Evolutionary conservation across 2,888 invertebrate genomes (phyloP), one percentile per base, ranked within the genome.

Genomic region (Alloscopus bannaensis): DNA sequence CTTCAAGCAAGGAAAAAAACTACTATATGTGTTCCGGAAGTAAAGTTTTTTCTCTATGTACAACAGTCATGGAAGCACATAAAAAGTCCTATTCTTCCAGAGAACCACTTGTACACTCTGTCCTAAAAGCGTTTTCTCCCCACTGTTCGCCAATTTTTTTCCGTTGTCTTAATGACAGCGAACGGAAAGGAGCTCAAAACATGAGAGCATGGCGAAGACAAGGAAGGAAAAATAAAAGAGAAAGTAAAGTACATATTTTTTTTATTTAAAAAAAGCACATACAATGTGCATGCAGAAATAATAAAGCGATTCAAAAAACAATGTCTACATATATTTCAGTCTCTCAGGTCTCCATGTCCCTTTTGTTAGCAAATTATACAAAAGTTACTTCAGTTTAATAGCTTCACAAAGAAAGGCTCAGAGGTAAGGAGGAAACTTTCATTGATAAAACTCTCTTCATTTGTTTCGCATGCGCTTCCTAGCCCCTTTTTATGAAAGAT

Each of bases 361-460:
- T 28, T 65, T 24, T 65, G 45, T 65, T 65, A 47, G 65, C 47
- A 65, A 65, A 65, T 65, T 65, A 65, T 47, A 65, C 65, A 65
- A 65, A 65, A 50, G 65, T 47, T 65, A 65, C 26, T 28, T 11
- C 24, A 42, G 20, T 65, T 45, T 65, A 45, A 22, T 65, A 24
- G 65, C 31, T 65, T 18, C 13, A 4, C 47, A 47, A 36, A 36
- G 8, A 36, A 36, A 36, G 13, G 6, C 6, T 36, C 8, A 36
- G 13, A 57, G 36, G 36, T 26, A n/a, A 57, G 13, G 22, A 55
- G 24, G 22, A n/a, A 47, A 50, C 20, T 50, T 50, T 50, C n/a
- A 13, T 50, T 24, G n/a, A 11, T 24, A 55, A 55, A 18, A 50
- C 6, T 50, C 2, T 50, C 2, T 18, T 45, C 47, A 18, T 45